A percentile compares a stretch with the other conserved stretches of the same genome.
phyloP scores from a whole-genome alignment of 2,113 vertebrate genomes.

The Neodontobutis hainanensis region DNA sequence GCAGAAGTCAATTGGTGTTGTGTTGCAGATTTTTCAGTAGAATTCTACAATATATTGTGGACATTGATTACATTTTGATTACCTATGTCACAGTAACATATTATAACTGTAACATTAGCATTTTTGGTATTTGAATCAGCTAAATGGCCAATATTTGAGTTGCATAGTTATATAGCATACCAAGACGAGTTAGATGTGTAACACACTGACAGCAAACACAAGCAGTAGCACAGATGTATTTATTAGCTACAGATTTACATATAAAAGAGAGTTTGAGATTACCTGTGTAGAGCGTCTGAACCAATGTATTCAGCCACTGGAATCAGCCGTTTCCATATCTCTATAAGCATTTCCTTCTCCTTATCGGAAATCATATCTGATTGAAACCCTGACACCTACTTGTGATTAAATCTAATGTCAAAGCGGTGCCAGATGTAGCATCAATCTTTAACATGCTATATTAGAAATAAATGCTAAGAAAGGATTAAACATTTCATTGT shows the following conservation, averaged over 20 bases:
- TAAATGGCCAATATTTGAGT: too few species aligned
- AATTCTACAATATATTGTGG: too few species aligned
- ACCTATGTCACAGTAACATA: too few species aligned
- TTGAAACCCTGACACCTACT: neutral
- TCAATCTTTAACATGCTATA: neutral
- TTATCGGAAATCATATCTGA: slow-evolving; percentile 69
- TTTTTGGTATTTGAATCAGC: too few species aligned
- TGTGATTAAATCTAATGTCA: neutral
- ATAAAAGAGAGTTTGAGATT: slow-evolving; percentile 1
- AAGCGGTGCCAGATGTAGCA: neutral
- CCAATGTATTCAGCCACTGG: slow-evolving; percentile 75
- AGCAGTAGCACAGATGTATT: too few species aligned
- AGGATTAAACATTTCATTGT: slow-evolving; percentile 12
- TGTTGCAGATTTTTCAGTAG: too few species aligned
- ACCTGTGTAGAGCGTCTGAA: slow-evolving; percentile 78
- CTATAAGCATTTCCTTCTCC: slow-evolving; percentile 72
- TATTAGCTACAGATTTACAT: neutral
- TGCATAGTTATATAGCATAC: too few species aligned
- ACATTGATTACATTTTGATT: too few species aligned
- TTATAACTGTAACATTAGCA: too few species aligned
- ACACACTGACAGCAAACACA: too few species aligned
- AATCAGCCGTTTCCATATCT: slow-evolving; percentile 65
- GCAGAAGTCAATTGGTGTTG: too few species aligned
- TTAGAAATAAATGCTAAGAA: neutral
- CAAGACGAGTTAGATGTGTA: too few species aligned